Conservation (phyloP, 2,797 vertebrate species). For the Sciurus vulgaris region DNA sequence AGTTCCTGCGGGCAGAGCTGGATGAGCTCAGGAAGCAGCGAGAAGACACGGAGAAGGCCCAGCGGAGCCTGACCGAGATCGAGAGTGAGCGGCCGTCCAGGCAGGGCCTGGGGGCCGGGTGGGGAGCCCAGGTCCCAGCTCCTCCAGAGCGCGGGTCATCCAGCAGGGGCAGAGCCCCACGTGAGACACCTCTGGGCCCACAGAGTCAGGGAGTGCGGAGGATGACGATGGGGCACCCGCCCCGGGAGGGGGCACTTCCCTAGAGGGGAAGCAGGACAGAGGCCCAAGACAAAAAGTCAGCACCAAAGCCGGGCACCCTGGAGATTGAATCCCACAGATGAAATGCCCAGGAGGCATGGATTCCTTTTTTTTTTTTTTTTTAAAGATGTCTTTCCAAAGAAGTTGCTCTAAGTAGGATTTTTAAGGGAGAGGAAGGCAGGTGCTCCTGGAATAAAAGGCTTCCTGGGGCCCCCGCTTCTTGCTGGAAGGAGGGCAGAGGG, state of each 20-base stretch:
- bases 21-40: conserved; percentile 95
- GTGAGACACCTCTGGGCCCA: background rate
- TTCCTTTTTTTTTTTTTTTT: background rate
- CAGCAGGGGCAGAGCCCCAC: background rate
- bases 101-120: accelerated
- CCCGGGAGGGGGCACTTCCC: no score
- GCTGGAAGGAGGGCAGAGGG: background rate
- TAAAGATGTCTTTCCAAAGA: background rate
- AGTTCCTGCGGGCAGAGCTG: conserved; percentile 96
- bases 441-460: background rate
- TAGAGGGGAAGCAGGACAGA: background rate
- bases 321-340: no score
- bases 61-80: conserved; percentile 96
- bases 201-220: accelerated
- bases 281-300: background rate
- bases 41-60: conserved; percentile 97
- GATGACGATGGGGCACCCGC: background rate
- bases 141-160: no score
- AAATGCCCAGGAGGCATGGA: background rate
- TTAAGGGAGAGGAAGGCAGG: background rate
- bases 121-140: background rate
- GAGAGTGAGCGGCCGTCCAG: conserved; percentile 92
- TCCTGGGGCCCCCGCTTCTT: background rate
- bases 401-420: background rate
- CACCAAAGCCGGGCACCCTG: background rate